Percentiles rank a stretch among this genome's conserved stretches.
phyloP scores from a whole-genome alignment of 2,113 vertebrate genomes.

The Atractosteus spatula region DNA sequence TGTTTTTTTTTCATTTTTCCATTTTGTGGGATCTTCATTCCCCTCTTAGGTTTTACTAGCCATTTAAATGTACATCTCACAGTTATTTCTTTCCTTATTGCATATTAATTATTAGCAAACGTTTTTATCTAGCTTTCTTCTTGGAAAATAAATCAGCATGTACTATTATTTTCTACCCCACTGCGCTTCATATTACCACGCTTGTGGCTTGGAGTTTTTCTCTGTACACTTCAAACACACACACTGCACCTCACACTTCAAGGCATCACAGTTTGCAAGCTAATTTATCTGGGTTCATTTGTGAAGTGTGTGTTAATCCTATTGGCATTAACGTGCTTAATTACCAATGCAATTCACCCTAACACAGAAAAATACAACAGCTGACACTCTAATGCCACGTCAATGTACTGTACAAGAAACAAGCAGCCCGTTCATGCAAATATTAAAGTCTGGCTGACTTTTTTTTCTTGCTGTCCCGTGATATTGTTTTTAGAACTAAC shows the following conservation, averaged over 20 bases:
- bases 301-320: slow-evolving; percentile 52
- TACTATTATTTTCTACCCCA: slow-evolving; percentile 35
- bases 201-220: slow-evolving; percentile 38
- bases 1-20: no score
- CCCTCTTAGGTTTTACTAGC: no score
- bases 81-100: no score
- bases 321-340: slow-evolving; percentile 49
- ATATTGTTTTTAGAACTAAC: no score
- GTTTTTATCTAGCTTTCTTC: slow-evolving; percentile 25
- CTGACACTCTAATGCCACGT: slow-evolving; percentile 35
- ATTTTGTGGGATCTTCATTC: no score
- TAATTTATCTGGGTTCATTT: slow-evolving; percentile 50
- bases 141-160: slow-evolving; percentile 37
- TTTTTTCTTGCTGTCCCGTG: no score
- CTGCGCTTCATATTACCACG: slow-evolving; percentile 44
- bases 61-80: no score
- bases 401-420: slow-evolving; percentile 13
- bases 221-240: slow-evolving; percentile 37
- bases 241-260: slow-evolving; percentile 37
- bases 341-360: slow-evolving; percentile 51
- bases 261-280: slow-evolving; percentile 45
- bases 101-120: no score
- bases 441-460: no score
- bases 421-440: no score
- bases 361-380: slow-evolving; percentile 34